Evolutionary conservation across 2,113 vertebrate species (phyloP).

Genomic region (Alethe castanea): DNA sequence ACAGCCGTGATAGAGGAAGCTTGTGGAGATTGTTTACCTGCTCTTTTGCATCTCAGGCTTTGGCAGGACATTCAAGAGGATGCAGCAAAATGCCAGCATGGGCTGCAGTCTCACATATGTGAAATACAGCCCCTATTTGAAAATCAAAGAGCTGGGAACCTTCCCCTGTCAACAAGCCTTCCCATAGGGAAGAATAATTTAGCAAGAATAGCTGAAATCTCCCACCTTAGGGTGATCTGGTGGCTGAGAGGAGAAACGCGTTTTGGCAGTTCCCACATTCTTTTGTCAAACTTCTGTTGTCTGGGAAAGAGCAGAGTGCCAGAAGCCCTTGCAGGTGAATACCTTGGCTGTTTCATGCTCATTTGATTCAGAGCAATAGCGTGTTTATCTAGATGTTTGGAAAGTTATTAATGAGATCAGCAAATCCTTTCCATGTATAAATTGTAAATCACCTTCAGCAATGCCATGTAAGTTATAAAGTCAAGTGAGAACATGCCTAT

Average conservation of each 20-base stretch:
- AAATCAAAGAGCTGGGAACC: background rate
- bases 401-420: constrained; percentile 72
- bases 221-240: constrained; percentile 28
- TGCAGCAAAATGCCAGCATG: background rate
- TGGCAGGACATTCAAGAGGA: background rate
- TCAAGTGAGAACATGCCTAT: constrained; percentile 55
- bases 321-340: constrained; percentile 77
- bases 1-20: background rate
- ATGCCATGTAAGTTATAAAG: constrained; percentile 55
- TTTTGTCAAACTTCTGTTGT: constrained; percentile 62
- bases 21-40: background rate
- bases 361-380: constrained; percentile 66
- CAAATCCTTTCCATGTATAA: constrained; percentile 63
- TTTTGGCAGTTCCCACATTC: constrained; percentile 60
- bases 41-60: background rate
- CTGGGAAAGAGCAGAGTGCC: constrained; percentile 64
- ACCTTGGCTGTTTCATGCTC: constrained; percentile 66
- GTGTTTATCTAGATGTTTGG: constrained; percentile 69
- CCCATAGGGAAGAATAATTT: constrained; percentile 6
- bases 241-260: background rate
- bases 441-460: constrained; percentile 68
- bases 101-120: background rate
- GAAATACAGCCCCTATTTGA: background rate
- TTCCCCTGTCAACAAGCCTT: background rate
- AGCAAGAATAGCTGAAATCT: constrained; percentile 26